A percentile compares a stretch with the other conserved stretches of the same genome.
phyloP scores from a whole-genome alignment of 1,140 invertebrate species.

The Steinernema khuongi region DNA sequence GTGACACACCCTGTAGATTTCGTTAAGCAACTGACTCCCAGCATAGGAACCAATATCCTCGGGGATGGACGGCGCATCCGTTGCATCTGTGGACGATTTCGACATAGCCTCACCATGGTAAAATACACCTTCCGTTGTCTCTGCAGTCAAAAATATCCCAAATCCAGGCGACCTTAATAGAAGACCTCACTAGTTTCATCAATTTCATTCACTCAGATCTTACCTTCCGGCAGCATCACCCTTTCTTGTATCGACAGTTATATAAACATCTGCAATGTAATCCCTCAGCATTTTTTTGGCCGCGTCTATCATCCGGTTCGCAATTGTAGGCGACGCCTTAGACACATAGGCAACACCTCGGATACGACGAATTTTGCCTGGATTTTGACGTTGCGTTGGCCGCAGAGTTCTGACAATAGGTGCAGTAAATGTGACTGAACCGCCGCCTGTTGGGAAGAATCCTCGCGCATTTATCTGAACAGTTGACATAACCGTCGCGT shows the following conservation, averaged over 20 bases:
- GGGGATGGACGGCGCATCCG: constrained; percentile 66
- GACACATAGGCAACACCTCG: constrained; percentile 77
- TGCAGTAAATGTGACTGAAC: constrained; percentile 80
- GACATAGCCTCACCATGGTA: constrained; percentile 65
- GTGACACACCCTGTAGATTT: constrained; percentile 70
- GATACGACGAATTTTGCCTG: constrained; percentile 87
- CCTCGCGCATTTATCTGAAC: constrained; percentile 21
- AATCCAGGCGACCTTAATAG: constrained; percentile 70
- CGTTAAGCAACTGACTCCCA: constrained; percentile 74
- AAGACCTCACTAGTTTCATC: constrained; percentile 14
- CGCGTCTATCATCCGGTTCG: constrained; percentile 76
- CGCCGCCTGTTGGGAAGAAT: constrained; percentile 69
- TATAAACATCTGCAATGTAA: constrained; percentile 89
- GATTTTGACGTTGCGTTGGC: constrained; percentile 66
- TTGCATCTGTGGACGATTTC: constrained; percentile 60
- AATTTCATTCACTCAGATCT: constrained; percentile 34
- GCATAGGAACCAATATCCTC: constrained; percentile 84
- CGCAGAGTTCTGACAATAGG: constrained; percentile 70
- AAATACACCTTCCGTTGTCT: constrained; percentile 80
- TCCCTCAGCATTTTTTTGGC: constrained; percentile 83
- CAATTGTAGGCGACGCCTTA: constrained; percentile 80
- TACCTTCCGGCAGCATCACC: constrained; percentile 79
- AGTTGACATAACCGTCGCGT: constrained; percentile 13
- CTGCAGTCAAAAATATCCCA: constrained; percentile 81
- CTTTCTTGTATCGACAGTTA: constrained; percentile 82